Conservation (phyloP, 1,140 invertebrate species). For the Melipona quadrifasciata region DNA sequence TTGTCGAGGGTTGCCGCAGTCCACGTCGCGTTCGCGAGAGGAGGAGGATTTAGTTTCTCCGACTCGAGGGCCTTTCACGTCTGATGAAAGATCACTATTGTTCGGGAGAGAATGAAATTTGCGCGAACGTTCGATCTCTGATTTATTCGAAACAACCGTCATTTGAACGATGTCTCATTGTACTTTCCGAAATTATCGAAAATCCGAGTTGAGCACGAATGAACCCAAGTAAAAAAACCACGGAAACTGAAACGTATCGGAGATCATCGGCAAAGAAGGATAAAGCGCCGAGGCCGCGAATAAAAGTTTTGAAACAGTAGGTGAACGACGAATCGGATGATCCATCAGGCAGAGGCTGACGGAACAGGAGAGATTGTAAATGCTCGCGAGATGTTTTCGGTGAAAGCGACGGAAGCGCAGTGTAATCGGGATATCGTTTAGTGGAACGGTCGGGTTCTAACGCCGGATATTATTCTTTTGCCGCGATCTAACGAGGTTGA, state of each 20-base stretch:
- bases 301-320: background rate
- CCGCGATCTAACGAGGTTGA: conserved; percentile 55
- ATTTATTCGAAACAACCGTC: no score
- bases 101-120: no score
- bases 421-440: conserved; percentile 38
- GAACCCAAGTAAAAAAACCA: no score
- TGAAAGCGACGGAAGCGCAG: conserved; percentile 24
- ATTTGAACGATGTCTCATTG: no score
- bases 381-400: background rate
- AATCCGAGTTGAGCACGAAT: no score
- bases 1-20: background rate
- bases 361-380: background rate
- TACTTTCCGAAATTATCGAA: no score
- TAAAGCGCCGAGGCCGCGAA: background rate
- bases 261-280: background rate
- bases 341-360: background rate
- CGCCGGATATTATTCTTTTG: conserved; percentile 48
- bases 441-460: conserved; percentile 12
- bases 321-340: background rate
- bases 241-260: background rate
- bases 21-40: background rate
- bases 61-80: no score
- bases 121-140: no score
- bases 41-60: background rate
- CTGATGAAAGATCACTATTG: no score